These are phyloP conservation scores for Poecilia velifera DNA, from an alignment of 2,797 vertebrate species.

Conservation along the genomic window DNA sequence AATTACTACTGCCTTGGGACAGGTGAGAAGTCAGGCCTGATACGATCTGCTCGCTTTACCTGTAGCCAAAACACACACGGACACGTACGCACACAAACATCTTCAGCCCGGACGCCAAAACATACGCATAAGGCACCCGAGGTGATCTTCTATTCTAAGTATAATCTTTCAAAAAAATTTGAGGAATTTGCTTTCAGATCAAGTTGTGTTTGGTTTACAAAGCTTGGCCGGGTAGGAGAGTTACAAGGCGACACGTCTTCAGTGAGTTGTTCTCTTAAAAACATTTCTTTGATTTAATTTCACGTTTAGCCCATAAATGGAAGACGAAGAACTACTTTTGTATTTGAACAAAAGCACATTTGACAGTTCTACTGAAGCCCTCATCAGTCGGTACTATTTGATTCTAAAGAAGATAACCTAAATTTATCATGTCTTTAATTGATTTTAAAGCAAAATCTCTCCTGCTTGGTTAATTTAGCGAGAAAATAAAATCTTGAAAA, in stretches of 20 bases:
- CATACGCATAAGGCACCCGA: slow-evolving; percentile 58
- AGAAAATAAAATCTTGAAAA: slow-evolving; percentile 7
- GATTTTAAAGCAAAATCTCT: not conserved
- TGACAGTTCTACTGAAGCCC: not conserved
- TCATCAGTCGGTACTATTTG: not conserved
- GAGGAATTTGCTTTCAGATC: slow-evolving; percentile 80
- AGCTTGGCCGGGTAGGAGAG: slow-evolving; percentile 33
- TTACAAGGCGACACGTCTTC: slow-evolving; percentile 56
- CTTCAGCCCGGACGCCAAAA: slow-evolving; percentile 48
- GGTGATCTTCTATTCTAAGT: slow-evolving; percentile 87
- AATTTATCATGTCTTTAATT: not conserved
- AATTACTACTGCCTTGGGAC: slow-evolving; percentile 87
- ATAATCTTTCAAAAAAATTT: slow-evolving; percentile 85
- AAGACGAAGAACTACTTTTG: slow-evolving; percentile 30
- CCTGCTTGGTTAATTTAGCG: not conserved
- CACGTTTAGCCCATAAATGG: slow-evolving; percentile 31
- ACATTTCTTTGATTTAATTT: slow-evolving; percentile 16
- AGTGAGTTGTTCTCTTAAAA: slow-evolving; percentile 27
- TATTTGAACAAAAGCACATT: not conserved
- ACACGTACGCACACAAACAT: slow-evolving; percentile 52
- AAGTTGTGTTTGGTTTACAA: slow-evolving; percentile 74
- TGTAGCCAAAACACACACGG: slow-evolving; percentile 82
- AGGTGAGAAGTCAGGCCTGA: slow-evolving; percentile 89
- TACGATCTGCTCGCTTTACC: slow-evolving; percentile 89
- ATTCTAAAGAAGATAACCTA: not conserved